Conservation (phyloP, 2,888 invertebrate genomes). For the Antitype chi region DNA sequence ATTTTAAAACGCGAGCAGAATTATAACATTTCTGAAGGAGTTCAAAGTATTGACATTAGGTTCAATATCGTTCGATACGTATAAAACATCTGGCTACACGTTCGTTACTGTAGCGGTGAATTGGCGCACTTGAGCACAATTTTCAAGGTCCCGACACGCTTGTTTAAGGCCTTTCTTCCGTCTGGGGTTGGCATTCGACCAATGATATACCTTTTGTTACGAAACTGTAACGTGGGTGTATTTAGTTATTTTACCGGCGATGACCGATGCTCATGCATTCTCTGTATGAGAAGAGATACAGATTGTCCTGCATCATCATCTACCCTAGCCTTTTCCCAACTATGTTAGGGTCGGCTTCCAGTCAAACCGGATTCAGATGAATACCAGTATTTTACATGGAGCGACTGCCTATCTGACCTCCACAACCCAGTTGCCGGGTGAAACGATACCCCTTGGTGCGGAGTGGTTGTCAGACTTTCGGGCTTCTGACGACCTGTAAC, state of each 20-base stretch:
- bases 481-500: too few species aligned
- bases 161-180: conserved; percentile 74
- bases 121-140: conserved; percentile 70
- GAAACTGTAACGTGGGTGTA: not conserved
- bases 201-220: conserved; percentile 10
- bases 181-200: conserved; percentile 51
- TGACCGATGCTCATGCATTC: too few species aligned
- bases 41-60: conserved; percentile 30
- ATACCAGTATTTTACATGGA: too few species aligned
- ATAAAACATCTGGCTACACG: conserved; percentile 57
- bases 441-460: too few species aligned
- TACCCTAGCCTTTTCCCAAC: too few species aligned
- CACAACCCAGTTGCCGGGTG: too few species aligned
- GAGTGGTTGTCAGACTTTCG: too few species aligned
- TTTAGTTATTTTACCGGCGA: not conserved
- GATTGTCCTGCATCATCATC: too few species aligned
- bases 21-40: conserved; percentile 9
- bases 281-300: too few species aligned
- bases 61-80: conserved; percentile 57
- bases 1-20: not conserved
- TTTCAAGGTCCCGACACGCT: conserved; percentile 79
- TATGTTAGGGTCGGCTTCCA: too few species aligned
- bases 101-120: conserved; percentile 69
- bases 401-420: too few species aligned
- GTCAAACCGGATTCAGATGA: too few species aligned